phyloP scores from a whole-genome alignment of 1,140 invertebrate species.

The Patella vulgata region DNA sequence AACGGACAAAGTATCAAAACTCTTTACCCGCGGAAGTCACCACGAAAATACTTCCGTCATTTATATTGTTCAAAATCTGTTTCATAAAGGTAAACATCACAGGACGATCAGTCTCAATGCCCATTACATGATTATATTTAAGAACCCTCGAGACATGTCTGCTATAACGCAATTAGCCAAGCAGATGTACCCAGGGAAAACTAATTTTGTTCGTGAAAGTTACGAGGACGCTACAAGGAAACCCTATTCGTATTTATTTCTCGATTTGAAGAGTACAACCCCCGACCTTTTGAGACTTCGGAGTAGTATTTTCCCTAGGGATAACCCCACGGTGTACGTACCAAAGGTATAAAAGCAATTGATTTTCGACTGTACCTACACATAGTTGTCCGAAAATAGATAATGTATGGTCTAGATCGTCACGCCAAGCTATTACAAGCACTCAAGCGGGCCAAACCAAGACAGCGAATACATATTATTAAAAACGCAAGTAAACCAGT shows the following conservation, averaged over 20 bases:
- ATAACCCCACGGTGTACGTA: conserved; percentile 5
- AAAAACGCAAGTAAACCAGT: conserved; percentile 3
- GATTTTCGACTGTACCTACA: no score
- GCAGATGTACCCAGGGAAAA: conserved; percentile 24
- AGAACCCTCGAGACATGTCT: conserved; percentile 21
- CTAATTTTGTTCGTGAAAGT: conserved; percentile 9
- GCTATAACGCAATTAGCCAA: conserved; percentile 6
- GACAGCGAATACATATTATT: neutral
- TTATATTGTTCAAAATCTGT: conserved; percentile 28
- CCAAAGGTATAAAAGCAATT: no score
- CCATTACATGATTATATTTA: conserved; percentile 34
- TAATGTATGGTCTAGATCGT: neutral
- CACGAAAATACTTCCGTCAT: conserved; percentile 21
- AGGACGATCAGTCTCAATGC: conserved; percentile 31
- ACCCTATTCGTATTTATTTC: conserved; percentile 26
- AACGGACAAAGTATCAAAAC: conserved; percentile 8
- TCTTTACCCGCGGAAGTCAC: conserved; percentile 27
- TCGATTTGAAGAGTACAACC: conserved; percentile 25
- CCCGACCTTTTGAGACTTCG: conserved; percentile 17
- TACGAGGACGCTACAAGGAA: conserved; percentile 21
- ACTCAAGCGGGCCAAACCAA: conserved; percentile 1
- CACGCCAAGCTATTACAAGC: neutral
- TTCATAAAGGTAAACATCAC: conserved; percentile 30
- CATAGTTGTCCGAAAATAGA: no score
- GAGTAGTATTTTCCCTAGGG: conserved; percentile 8